Conservation (phyloP, 2,113 vertebrate genomes). For the Chaetodon trifascialis region DNA sequence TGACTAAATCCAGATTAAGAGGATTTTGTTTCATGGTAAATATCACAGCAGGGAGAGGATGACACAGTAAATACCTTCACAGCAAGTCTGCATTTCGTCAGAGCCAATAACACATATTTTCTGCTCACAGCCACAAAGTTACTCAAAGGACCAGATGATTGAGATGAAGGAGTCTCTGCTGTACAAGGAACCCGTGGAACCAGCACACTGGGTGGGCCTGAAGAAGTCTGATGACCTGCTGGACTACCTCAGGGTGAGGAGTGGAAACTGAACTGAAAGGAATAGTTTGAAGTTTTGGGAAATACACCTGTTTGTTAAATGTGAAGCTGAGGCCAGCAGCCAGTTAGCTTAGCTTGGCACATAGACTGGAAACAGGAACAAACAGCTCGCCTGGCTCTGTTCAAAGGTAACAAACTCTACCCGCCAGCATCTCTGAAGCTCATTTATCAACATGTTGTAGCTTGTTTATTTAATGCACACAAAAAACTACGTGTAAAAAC, state of each 20-base stretch:
- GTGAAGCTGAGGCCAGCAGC: not conserved
- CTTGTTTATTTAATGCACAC: not conserved
- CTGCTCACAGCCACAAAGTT: slow-evolving; percentile 62
- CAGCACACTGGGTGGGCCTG: slow-evolving; percentile 95
- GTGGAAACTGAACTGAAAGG: not conserved
- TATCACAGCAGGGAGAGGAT: not conserved
- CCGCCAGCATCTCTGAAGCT: not conserved
- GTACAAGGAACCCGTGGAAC: slow-evolving; percentile 88
- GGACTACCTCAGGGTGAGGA: slow-evolving; percentile 91
- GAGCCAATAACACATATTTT: slow-evolving; percentile 5
- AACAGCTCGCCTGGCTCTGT: too few species aligned
- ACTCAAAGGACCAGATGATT: accelerated
- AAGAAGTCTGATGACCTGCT: slow-evolving; percentile 88
- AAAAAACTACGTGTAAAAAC: not conserved
- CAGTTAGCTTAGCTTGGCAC: not conserved
- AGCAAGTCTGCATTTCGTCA: not conserved
- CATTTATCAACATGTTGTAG: not conserved
- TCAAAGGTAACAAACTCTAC: not conserved
- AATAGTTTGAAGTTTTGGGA: not conserved
- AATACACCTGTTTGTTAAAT: not conserved
- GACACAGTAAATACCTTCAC: not conserved
- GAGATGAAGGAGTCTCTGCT: slow-evolving; percentile 86
- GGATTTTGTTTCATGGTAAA: not conserved
- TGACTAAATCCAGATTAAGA: not conserved
- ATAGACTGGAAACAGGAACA: not conserved